Evolutionary conservation across 2,797 vertebrate genomes (phyloP).

Genomic region (Poeciliopsis presidionis): DNA sequence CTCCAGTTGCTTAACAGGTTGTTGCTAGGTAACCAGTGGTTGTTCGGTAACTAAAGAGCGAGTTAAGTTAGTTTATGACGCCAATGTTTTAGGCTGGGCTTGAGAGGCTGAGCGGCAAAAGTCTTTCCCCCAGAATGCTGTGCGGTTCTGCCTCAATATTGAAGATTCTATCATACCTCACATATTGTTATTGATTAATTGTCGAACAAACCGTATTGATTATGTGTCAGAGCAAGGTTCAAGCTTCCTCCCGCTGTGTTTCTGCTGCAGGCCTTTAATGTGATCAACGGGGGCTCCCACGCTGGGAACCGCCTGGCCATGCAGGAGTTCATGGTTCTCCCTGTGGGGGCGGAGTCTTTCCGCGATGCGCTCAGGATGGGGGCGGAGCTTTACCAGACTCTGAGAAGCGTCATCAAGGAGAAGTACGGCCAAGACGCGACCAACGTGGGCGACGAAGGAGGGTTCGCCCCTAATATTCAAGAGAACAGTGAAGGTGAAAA

Average conservation of each 20-base stretch:
- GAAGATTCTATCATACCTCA: no score
- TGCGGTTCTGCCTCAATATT: no score
- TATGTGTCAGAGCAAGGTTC: not conserved
- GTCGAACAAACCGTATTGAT: not conserved
- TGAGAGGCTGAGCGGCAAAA: no score
- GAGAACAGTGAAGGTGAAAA: conserved; percentile 91
- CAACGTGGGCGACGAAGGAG: conserved; percentile 92
- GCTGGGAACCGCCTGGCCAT: conserved; percentile 93
- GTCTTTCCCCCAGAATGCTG: no score
- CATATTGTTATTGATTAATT: no score
- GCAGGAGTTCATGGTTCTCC: conserved; percentile 96
- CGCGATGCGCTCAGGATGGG: conserved; percentile 90
- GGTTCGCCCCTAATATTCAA: conserved; percentile 94
- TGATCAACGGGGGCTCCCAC: conserved; percentile 93
- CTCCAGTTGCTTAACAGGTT: no score
- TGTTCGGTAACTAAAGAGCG: no score
- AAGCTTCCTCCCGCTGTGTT: not conserved
- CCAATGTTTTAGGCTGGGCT: no score
- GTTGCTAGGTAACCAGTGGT: no score
- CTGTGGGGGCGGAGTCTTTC: conserved; percentile 91
- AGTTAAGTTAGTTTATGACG: no score
- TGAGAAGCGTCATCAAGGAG: conserved; percentile 91
- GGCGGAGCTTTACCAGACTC: conserved; percentile 92
- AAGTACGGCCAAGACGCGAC: conserved; percentile 94
- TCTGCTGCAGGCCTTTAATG: conserved; percentile 87